Conservation (phyloP, 1,140 invertebrate species). For the Solen grandis region DNA sequence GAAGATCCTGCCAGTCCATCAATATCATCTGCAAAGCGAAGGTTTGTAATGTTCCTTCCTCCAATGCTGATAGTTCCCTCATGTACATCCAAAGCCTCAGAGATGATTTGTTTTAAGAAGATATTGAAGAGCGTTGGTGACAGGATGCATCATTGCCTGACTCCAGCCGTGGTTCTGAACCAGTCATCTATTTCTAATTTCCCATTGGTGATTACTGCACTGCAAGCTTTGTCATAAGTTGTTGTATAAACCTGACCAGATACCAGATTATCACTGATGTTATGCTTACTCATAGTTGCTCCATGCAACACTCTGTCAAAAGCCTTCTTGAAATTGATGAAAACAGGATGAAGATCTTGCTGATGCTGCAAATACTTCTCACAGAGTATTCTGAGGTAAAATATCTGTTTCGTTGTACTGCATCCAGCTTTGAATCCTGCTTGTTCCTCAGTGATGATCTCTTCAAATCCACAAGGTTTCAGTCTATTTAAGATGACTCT, state of each 20-base stretch:
- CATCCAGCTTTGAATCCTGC: slow-evolving; percentile 24
- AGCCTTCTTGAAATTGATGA: slow-evolving; percentile 56
- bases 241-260: not conserved
- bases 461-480: not conserved
- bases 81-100: slow-evolving; percentile 37
- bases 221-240: slow-evolving; percentile 48
- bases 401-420: slow-evolving; percentile 59
- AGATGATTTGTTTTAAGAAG: slow-evolving; percentile 50
- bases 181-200: slow-evolving; percentile 44
- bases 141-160: slow-evolving; percentile 57
- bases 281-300: slow-evolving; percentile 41
- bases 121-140: slow-evolving; percentile 56
- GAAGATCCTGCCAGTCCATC: slow-evolving; percentile 16
- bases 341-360: slow-evolving; percentile 51
- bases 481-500: not conserved
- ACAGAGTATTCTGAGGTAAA: slow-evolving; percentile 54
- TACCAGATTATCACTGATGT: slow-evolving; percentile 46
- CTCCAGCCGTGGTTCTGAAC: slow-evolving; percentile 54
- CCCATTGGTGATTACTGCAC: slow-evolving; percentile 48
- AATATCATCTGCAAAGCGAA: slow-evolving; percentile 45
- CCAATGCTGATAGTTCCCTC: slow-evolving; percentile 50
- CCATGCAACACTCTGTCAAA: slow-evolving; percentile 55
- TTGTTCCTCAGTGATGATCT: not conserved
- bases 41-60: slow-evolving; percentile 20
- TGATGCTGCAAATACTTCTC: slow-evolving; percentile 54